Evolutionary conservation across 2,797 vertebrate species (phyloP), one percentile per base, ranked within the genome.

Genomic region (Numenius phaeopus): DNA sequence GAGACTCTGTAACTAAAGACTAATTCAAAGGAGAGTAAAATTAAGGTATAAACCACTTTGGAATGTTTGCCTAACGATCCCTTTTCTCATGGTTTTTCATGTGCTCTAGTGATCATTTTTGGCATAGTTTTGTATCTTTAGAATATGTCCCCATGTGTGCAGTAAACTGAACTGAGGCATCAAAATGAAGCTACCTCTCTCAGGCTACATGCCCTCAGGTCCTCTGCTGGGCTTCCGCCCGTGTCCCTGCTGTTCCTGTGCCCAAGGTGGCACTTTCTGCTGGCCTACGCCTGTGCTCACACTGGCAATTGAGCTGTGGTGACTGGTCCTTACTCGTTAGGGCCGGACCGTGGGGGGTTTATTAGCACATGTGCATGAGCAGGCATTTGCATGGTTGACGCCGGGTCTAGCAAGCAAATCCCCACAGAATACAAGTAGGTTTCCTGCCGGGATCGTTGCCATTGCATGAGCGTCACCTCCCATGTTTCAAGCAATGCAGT

Each of bases 281-380:
- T 50, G 37, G 27, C 44, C 50, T 42, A 7, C 9, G 13, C 6
- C 47, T 58, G 30, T 9, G 20, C 29, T 16, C 21, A 20, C 11
- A 2, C 44, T 67, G 72, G 30, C 23, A 37, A 17, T 42, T 59
- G 26, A 40, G 80, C 65, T 86, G 26, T 7, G 52, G 37, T 64
- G 75, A 9, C 44, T 30, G 81, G 14, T 59, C 62, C 62, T 40
- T 44, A 10, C 69, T 69, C 1, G 0, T 47, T 29, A 24, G 52
- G 22, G 32, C 22, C 46, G 55, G 19, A 26, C 15, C 40, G 1
- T 17, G 3, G 4, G 40, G 30, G 47, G 16, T 73, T 87, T 81
- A 6, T 47, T 50, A 11, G 44, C 42, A 20, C 32, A 4, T 1
- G 0, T 23, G n/a, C 24, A 13, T 1, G 7, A 1, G 3, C 19